phyloP scores from a whole-genome alignment of 2,797 vertebrate genomes.

The Vespertilio murinus region DNA sequence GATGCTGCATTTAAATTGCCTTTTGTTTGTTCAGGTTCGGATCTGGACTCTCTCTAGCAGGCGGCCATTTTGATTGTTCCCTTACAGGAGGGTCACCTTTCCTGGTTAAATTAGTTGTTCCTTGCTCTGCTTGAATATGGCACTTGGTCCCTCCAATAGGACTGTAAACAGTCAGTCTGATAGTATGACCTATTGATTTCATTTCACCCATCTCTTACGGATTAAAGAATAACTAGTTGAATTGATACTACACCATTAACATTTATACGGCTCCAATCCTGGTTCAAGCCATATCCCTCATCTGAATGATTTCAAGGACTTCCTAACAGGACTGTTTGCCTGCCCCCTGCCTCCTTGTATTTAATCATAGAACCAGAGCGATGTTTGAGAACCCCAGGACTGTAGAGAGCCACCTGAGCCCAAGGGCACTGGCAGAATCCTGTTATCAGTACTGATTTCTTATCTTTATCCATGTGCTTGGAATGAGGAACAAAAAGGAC shows the following conservation, averaged over 20 bases:
- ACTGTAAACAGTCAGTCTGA: neutral
- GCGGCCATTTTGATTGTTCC: neutral
- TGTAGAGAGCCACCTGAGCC: no score
- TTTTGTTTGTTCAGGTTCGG: neutral
- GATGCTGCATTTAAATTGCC: neutral
- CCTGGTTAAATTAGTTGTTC: neutral
- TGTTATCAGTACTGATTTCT: no score
- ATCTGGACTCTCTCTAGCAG: neutral
- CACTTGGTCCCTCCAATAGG: fast-evolving
- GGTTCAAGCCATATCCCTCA: neutral
- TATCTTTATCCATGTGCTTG: no score
- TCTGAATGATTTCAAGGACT: neutral
- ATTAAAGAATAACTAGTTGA: neutral
- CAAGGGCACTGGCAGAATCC: no score
- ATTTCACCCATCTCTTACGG: no score
- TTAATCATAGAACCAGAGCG: neutral
- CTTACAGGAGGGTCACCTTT: neutral
- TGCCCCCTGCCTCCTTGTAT: no score
- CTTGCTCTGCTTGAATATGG: neutral
- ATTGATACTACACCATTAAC: neutral
- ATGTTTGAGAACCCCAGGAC: neutral
- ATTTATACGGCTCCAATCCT: fast-evolving
- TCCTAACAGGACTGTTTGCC: neutral
- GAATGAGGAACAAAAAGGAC: no score
- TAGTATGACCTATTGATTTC: neutral